Percentiles rank a stretch among this genome's conserved stretches.
These are phyloP conservation scores for Onychostruthus taczanowskii DNA, from an alignment of 2,113 vertebrate species.

Conservation along the genomic window DNA sequence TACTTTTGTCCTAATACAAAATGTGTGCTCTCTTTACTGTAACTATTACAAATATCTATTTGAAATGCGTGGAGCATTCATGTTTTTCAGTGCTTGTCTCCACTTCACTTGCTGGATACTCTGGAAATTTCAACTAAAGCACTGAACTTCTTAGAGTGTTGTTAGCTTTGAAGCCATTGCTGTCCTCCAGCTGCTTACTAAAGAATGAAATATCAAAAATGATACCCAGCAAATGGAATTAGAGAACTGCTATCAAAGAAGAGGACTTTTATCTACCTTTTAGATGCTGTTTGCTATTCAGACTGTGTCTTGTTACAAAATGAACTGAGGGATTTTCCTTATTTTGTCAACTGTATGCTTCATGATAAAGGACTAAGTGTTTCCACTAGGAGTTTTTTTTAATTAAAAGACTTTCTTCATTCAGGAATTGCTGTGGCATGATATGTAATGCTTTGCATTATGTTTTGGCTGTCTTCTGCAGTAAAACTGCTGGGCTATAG, in stretches of 20 bases:
- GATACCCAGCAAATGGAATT: not conserved
- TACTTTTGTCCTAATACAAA: not conserved
- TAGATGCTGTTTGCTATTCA: not conserved
- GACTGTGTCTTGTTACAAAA: not conserved
- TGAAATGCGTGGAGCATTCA: not conserved
- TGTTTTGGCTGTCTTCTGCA: not conserved
- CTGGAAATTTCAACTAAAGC: not conserved
- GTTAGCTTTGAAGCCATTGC: not conserved
- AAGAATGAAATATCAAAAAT: not conserved
- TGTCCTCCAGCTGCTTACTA: not conserved
- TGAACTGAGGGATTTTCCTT: not conserved
- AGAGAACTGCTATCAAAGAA: not conserved
- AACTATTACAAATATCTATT: not conserved
- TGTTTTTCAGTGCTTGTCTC: not conserved
- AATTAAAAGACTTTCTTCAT: not conserved
- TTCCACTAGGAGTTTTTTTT: not conserved
- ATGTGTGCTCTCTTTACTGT: not conserved
- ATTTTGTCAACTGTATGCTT: not conserved
- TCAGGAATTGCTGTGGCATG: not conserved
- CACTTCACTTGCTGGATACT: not conserved
- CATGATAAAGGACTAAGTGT: not conserved
- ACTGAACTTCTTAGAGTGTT: not conserved
- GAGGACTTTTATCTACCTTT: not conserved
- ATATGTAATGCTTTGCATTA: not conserved
- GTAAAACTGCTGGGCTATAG: not conserved